phyloP scores from a whole-genome alignment of 2,113 vertebrate genomes.

The Brachyhypopomus occidentalis region DNA sequence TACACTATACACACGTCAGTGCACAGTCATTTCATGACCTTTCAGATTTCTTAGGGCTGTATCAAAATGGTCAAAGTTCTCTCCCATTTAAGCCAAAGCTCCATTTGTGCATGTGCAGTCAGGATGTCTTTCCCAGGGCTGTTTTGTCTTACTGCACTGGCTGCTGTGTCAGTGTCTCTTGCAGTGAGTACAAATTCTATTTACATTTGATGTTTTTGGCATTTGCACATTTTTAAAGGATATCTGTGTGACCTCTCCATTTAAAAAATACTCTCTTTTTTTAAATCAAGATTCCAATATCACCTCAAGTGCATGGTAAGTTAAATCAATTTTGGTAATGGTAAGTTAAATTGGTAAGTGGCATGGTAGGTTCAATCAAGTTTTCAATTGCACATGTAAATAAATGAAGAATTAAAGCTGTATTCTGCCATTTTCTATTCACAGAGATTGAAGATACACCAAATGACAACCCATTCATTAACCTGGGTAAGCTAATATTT shows the following conservation, averaged over 20 bases:
- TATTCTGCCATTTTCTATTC: conserved; percentile 22
- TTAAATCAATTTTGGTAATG: conserved; percentile 41
- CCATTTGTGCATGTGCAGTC: conserved; percentile 8
- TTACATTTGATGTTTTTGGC: not conserved
- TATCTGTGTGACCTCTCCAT: not conserved
- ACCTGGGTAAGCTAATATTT: conserved; percentile 68
- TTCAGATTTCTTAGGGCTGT: conserved; percentile 44
- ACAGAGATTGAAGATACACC: conserved; percentile 68
- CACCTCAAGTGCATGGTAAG: conserved; percentile 62
- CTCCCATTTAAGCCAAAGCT: conserved; percentile 47
- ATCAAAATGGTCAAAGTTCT: conserved; percentile 55
- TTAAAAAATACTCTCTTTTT: conserved; percentile 8
- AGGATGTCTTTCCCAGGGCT: conserved; percentile 46
- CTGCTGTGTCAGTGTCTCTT: conserved; percentile 47
- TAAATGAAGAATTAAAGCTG: not conserved
- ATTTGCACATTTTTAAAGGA: not conserved
- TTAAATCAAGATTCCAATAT: conserved; percentile 59
- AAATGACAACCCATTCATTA: conserved; percentile 69
- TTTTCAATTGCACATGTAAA: not conserved
- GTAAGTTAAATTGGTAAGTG: too few relatives aligned
- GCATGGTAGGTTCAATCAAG: not conserved
- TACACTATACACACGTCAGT: conserved; percentile 37
- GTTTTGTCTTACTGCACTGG: conserved; percentile 53
- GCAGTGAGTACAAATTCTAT: conserved; percentile 59
- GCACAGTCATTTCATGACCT: conserved; percentile 57